Conservation (phyloP, 2,888 invertebrate genomes). For the Sicus ferrugineus region DNA sequence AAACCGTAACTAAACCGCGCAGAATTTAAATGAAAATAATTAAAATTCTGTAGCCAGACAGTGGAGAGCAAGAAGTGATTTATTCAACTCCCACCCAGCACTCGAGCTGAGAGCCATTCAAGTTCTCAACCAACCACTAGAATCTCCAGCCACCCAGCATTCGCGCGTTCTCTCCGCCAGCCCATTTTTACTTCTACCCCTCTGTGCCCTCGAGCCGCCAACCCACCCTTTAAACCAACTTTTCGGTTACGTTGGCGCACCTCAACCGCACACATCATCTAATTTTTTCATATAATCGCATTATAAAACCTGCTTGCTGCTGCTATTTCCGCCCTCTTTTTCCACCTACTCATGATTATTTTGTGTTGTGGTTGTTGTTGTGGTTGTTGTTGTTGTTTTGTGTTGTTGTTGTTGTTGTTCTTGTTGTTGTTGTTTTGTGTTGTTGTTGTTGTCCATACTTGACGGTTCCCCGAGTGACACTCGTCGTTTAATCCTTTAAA, state of each 20-base stretch:
- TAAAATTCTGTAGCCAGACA: slow-evolving; percentile 21
- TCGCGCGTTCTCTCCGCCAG: background rate
- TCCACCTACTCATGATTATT: no score
- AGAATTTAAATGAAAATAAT: slow-evolving; percentile 20
- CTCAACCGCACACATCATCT: no score
- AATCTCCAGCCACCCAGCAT: background rate
- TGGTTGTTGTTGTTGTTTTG: background rate
- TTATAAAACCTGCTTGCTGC: slow-evolving; percentile 4
- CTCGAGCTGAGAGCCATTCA: background rate
- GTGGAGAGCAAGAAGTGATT: background rate
- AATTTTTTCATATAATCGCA: slow-evolving; percentile 14
- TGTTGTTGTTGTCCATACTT: background rate
- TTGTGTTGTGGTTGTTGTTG: no score
- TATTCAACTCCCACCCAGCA: no score
- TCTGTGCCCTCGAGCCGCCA: background rate
- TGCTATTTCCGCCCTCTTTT: background rate
- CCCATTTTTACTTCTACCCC: background rate
- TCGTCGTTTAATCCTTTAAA: slow-evolving; percentile 56
- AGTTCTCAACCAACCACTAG: background rate
- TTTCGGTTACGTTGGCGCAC: no score
- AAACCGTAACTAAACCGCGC: background rate
- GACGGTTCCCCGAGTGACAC: slow-evolving; percentile 12
- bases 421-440: background rate
- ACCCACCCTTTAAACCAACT: no score
- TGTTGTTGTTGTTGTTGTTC: background rate